Evolutionary conservation across 1,140 invertebrate species (phyloP).

Genomic region (Drosophila equinoxialis): DNA sequence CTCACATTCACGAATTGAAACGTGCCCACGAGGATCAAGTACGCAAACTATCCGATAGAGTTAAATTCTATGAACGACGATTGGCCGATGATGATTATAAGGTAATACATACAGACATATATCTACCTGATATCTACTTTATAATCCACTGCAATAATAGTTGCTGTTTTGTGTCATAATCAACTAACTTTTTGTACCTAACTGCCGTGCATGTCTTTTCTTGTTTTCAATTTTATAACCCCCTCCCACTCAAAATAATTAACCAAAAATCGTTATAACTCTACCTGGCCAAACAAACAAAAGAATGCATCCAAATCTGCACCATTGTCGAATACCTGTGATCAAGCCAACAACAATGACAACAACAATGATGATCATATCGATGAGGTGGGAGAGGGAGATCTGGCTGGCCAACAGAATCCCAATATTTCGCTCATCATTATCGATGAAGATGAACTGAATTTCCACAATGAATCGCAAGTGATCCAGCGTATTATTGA

Average conservation of each 20-base stretch:
- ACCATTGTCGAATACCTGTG: conserved; percentile 54
- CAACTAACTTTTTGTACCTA: conserved; percentile 52
- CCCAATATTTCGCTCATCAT: conserved; percentile 72
- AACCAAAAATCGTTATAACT: conserved; percentile 51
- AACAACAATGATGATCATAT: not conserved
- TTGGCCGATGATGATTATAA: conserved; percentile 78
- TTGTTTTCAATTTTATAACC: conserved; percentile 63
- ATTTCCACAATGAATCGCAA: conserved; percentile 80
- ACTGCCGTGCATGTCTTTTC: conserved; percentile 66
- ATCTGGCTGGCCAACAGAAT: conserved; percentile 16
- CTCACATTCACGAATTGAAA: conserved; percentile 71
- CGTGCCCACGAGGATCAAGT: conserved; percentile 62
- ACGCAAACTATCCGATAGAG: conserved; percentile 60
- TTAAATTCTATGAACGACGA: conserved; percentile 68
- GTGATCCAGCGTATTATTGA: conserved; percentile 83
- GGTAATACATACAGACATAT: conserved; percentile 40
- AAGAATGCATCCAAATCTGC: conserved; percentile 34
- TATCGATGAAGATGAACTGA: conserved; percentile 79
- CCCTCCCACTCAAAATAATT: conserved; percentile 37
- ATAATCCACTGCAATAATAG: not conserved
- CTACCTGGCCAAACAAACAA: conserved; percentile 47
- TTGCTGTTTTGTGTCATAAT: conserved; percentile 16
- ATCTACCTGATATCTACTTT: not conserved
- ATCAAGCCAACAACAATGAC: not conserved
- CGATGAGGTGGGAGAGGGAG: not conserved